These are phyloP conservation scores for Dicycla oo DNA, from an alignment of 2,888 invertebrate species.

Conservation along the genomic window DNA sequence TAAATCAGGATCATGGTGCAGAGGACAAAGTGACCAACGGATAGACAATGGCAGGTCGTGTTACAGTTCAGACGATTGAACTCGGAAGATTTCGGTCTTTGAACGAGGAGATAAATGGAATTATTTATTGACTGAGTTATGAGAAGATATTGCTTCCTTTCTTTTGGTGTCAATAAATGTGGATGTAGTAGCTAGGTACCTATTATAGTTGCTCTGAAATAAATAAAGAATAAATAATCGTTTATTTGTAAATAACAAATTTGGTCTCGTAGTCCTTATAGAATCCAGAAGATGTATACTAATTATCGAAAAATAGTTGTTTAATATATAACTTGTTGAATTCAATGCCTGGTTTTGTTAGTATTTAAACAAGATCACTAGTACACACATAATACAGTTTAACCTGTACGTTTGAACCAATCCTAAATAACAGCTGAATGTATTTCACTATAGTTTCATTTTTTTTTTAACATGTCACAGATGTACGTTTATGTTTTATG, in stretches of 20 bases:
- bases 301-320: too few species aligned
- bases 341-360: too few species aligned
- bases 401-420: too few species aligned
- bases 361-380: too few species aligned
- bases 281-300: too few species aligned
- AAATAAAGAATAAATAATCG: too few species aligned
- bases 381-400: too few species aligned
- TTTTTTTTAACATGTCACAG: not conserved
- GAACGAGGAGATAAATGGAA: constrained; percentile 27
- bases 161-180: constrained; percentile 1
- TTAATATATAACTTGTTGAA: too few species aligned
- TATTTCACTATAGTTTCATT: not conserved
- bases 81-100: constrained; percentile 21
- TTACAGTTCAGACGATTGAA: constrained; percentile 54
- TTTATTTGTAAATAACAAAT: not conserved
- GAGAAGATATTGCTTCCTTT: constrained; percentile 4
- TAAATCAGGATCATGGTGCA: constrained; percentile 70
- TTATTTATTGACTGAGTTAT: constrained; percentile 21
- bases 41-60: constrained; percentile 65
- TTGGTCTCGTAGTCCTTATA: not conserved
- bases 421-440: not conserved
- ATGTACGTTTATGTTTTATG: constrained; percentile 41
- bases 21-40: constrained; percentile 70
- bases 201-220: not conserved
- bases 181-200: not conserved